These are phyloP conservation scores for Acronicta alni DNA, from an alignment of 2,888 invertebrate genomes.

Conservation along the genomic window DNA sequence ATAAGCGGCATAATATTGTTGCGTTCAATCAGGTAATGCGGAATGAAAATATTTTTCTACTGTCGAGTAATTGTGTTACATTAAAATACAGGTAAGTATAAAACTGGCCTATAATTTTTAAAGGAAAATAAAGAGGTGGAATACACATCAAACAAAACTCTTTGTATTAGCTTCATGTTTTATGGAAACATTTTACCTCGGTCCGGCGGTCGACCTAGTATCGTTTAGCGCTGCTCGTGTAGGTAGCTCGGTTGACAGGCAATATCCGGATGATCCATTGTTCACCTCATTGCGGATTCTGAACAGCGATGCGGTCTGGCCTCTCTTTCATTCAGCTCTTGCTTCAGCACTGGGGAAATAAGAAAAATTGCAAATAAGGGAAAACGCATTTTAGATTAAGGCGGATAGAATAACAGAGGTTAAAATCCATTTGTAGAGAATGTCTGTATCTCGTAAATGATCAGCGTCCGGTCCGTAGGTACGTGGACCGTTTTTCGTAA, in stretches of 20 bases:
- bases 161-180: conserved; percentile 60
- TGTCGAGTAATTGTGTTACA: too few species aligned
- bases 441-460: conserved; percentile 36
- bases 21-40: too few species aligned
- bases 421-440: conserved; percentile 34
- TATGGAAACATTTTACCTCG: conserved; percentile 59
- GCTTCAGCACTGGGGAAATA: conserved; percentile 62
- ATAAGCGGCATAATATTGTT: too few species aligned
- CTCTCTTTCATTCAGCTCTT: conserved; percentile 68
- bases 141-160: conserved; percentile 54
- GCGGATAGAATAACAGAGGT: conserved; percentile 44
- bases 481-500: conserved; percentile 34
- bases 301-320: conserved; percentile 69
- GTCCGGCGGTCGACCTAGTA: conserved; percentile 63
- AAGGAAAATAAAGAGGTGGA: conserved; percentile 42
- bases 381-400: conserved; percentile 65
- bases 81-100: background rate
- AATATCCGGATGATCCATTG: conserved; percentile 88
- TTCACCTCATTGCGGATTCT: conserved; percentile 86
- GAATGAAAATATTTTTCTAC: too few species aligned
- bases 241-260: conserved; percentile 82
- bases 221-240: conserved; percentile 65
- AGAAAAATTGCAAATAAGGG: conserved; percentile 71
- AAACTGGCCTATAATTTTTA: conserved; percentile 37
- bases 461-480: conserved; percentile 22